Evolutionary conservation across 2,113 vertebrate genomes (phyloP), one percentile per base, ranked within the genome.

Genomic region (Poecilia latipinna): DNA sequence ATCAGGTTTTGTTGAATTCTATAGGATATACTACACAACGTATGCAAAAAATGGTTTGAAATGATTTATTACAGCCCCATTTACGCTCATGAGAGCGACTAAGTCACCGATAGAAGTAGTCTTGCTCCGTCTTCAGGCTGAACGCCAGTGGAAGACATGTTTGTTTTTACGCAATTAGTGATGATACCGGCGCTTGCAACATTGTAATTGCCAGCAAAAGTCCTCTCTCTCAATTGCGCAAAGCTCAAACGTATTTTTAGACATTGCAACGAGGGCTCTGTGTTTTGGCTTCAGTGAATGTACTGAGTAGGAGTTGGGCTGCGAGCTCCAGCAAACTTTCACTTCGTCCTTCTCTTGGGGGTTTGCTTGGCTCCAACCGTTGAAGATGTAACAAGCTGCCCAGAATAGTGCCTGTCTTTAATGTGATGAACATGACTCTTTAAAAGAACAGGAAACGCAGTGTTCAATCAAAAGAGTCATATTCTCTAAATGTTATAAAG

Each of bases 391-490:
- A n/a, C 51, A 57, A 24, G 60, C 63, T 68, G 61, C 28, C 61
- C 81, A 74, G 73, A 72, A 57, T n/a, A 64, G 22, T 17, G 48
- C 28, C 44, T 62, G 39, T 71, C 71, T 28, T 61, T 69, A 65
- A 62, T 61, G 33, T 61, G 63, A 88, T 78, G 67, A 82, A 90
- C 24, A 39, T 72, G 35, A 76, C 64, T 39, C 29, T 70, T 75
- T 29, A 75, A 80, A 64, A 35, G 33, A 63, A 12, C n/a, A 31
- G 51, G 32, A 68, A 60, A 75, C 65, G 26, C 3, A 33, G 48
- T 0, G 19, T 48, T 48, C 44, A 48, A 19, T 48, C 44, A 48
- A 44, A 44, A 22, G 72, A 70, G 78, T 70, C 80, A 70, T 65
- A 17, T 42, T 42, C 39, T 42, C 39, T 24, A 80, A 72, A 83